These are phyloP conservation scores for Halisarca cf. caerulea DNA, from an alignment of 37 sponge, comb jelly and placozoan species.

Conservation along the genomic window DNA sequence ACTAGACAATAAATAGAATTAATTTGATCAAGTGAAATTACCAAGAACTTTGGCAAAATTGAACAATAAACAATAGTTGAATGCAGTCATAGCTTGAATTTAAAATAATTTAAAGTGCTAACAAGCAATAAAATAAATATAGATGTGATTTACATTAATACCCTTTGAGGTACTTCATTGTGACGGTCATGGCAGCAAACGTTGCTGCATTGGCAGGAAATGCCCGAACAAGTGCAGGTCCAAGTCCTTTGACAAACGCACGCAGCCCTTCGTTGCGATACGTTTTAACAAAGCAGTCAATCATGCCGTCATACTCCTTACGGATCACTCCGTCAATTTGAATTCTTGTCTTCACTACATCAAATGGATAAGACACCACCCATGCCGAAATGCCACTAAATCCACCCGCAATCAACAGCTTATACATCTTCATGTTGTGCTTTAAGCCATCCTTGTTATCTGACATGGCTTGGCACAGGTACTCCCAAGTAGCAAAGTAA, in stretches of 20 bases:
- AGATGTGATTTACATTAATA: too few relatives aligned
- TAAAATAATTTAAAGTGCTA: too few relatives aligned
- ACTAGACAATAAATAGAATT: too few relatives aligned
- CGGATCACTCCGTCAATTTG: conserved; percentile 56
- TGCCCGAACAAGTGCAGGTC: conserved; percentile 54
- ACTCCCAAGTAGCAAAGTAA: conserved; percentile 72
- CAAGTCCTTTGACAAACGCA: conserved; percentile 60
- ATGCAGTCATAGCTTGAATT: too few relatives aligned
- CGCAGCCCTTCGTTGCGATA: conserved; percentile 49
- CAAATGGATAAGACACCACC: conserved; percentile 65
- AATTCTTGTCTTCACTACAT: conserved; percentile 72
- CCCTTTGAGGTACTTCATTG: too few relatives aligned
- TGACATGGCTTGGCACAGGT: conserved; percentile 39
- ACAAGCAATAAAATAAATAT: too few relatives aligned
- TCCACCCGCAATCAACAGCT: conserved; percentile 48
- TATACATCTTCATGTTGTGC: conserved; percentile 11
- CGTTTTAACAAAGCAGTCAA: conserved; percentile 66
- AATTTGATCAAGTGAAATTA: too few relatives aligned
- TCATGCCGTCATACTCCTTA: conserved; percentile 49
- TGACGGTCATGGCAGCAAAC: conserved; percentile 30
- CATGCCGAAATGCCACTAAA: conserved; percentile 56
- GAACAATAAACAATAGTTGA: too few relatives aligned
- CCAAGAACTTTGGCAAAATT: too few relatives aligned
- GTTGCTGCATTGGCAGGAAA: conserved; percentile 83
- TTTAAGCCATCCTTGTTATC: background rate